Base-by-base conservation (phyloP, 2,797 vertebrate genomes). In the Danio kyathit region DNA sequence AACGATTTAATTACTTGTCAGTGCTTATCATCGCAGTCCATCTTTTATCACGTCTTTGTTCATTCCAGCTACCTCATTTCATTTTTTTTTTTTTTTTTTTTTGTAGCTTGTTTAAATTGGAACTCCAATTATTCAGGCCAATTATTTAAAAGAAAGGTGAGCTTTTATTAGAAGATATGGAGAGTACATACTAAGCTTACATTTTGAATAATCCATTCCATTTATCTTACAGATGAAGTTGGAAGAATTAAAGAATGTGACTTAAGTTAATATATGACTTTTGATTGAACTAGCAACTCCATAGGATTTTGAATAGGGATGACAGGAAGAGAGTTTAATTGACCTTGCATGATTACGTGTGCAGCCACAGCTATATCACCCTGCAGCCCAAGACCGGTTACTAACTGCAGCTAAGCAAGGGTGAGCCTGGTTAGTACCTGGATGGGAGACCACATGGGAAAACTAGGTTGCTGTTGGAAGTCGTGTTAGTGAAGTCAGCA, bases 1-100 rank as follows among this genome's bases (percentile, higher is more conserved):
- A 63, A 82, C 44, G n/a, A 52, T 79, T 79, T 82, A 78, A 82
- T 82, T 72, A 73, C 76, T 64, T 77, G 49, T 29, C 67, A 13
- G 17, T 10, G n/a, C 43, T 65, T 80, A 81, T 74, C 48, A 48
- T 19, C 72, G 40, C 44, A 49, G 40, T 78, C 51, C 54, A 29
- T 79, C 72, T 78, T 52, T 77, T 82, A 76, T 65, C 67, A 38
- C 17, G 59, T 13, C 17, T 17, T 59, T 41, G 57, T 44, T 66
- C 51, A 46, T 85, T 79, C 61, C 57, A 60, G 46, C 59, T 56
- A 46, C 10, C 44, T 66, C 13, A 64, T 71, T 60, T 76, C 46
- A 63, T 72, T 41, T 78, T 73, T 57, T n/a, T 29, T 72, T 41
- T 78, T 73, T 57, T n/a, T 29, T 41, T 78, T 73, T 57, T 43